Evolutionary conservation across 1,140 invertebrate species (phyloP), one percentile per base, ranked within the genome.

Genomic region (Drosophila pallidifrons): DNA sequence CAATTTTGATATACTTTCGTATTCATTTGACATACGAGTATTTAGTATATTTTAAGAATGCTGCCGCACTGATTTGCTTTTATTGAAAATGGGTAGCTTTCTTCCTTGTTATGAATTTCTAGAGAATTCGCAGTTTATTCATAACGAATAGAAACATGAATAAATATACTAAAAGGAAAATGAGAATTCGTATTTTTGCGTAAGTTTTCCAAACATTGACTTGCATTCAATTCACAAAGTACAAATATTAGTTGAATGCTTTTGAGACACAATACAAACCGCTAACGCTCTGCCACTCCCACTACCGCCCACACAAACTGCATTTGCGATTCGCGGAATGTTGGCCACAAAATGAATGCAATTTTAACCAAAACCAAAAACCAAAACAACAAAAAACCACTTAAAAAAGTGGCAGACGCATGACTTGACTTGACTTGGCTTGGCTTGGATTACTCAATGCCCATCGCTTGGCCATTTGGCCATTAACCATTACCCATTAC

Each of bases 351-450:
- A 64, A 71, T 64, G 30, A 64, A 64, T 64, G 51, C 58, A 70
- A 51, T 52, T 58, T 67, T 38, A 25, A 54, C 28, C 13, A 46
- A 7, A 41, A 63, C 20, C 20, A 25, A 25, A 25, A 25, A 4
- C 20, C 20, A 25, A 25, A 25, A 25, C 20, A 25, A 25, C 20
- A 4, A 25, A 25, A 25, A 64, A 32, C 8, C 66, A 75, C 72
- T 74, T 74, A 41, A 68, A 70, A 47, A 68, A 30, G 66, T 60
- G 47, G 55, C 64, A 74, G 55, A 60, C 64, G 55, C 64, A 68
- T 68, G 71, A 68, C 64, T 52, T 59, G 63, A 46, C 69, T 68
- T 49, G 57, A 57, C 35, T 32, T 58, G 60, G 61, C 35, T 15
- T 47, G 45, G 7, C 45, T 16, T 25, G 47, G 20, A 60, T 61